Percentiles rank a stretch among this genome's conserved stretches.
phyloP scores from a whole-genome alignment of 53 echinoderm and acorn worm species.

The Echinarachnius parma region DNA sequence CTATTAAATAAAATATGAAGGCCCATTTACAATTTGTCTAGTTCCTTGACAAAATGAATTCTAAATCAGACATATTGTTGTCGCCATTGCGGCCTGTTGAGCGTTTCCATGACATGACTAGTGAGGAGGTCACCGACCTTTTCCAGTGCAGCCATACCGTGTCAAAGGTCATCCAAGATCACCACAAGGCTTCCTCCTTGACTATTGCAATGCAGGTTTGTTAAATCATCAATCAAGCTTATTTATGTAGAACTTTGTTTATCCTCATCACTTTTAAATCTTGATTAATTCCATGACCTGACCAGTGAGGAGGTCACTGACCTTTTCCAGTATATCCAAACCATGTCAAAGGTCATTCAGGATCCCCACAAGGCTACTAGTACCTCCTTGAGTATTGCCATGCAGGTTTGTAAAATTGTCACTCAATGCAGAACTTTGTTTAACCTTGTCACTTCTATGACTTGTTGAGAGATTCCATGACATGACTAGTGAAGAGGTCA shows the following conservation, averaged over 20 bases:
- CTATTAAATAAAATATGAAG: too few relatives aligned
- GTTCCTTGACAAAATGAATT: too few relatives aligned
- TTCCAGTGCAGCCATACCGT: conserved; percentile 71
- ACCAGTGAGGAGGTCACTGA: conserved; percentile 76
- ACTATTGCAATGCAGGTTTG: conserved; percentile 80
- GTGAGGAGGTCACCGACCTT: conserved; percentile 76
- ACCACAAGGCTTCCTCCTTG: conserved; percentile 66
- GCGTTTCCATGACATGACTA: conserved; percentile 72
- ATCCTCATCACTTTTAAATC: too few relatives aligned
- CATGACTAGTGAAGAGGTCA: conserved; percentile 74
- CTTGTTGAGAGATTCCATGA: conserved; percentile 75
- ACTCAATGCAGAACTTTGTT: too few relatives aligned
- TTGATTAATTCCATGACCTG: too few relatives aligned
- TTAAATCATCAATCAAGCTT: too few relatives aligned
- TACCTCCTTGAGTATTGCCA: conserved; percentile 75
- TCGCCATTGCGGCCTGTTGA: conserved; percentile 77
- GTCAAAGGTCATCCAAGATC: conserved; percentile 62
- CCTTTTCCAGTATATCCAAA: conserved; percentile 70
- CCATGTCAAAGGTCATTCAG: conserved; percentile 67
- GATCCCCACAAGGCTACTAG: conserved; percentile 50
- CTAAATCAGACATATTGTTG: conserved; percentile 81
- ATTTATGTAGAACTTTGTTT: too few relatives aligned
- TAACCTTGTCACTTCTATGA: conserved; percentile 76
- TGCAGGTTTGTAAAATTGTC: conserved; percentile 79
- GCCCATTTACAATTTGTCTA: too few relatives aligned